Percentiles rank a stretch among this genome's conserved stretches.
Conservation (phyloP, 2,797 vertebrate genomes). For the Malurus splendens region DNA sequence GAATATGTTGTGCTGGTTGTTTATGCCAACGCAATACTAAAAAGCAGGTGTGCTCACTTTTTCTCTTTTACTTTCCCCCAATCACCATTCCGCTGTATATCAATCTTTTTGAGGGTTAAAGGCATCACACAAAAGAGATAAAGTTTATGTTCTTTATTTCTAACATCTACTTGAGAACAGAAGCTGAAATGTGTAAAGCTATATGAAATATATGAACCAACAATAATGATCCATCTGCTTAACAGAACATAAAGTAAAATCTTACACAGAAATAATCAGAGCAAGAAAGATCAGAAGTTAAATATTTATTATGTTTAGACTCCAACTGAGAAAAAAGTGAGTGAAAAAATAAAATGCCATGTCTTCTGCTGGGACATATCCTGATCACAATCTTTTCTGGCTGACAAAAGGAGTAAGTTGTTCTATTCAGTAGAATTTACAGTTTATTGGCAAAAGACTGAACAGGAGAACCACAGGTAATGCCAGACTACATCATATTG, state of each 20-base stretch:
- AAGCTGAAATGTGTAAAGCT: background rate
- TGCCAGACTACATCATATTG: background rate
- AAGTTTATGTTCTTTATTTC: background rate
- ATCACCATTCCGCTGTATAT: background rate
- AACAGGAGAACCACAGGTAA: background rate
- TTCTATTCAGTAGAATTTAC: background rate
- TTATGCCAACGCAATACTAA: background rate
- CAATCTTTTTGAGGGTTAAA: background rate
- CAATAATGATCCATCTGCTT: background rate
- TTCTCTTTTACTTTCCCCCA: background rate
- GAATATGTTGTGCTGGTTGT: background rate
- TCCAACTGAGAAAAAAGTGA: background rate
- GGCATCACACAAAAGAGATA: background rate
- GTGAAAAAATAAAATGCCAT: background rate
- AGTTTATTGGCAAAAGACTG: background rate
- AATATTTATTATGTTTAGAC: constrained; percentile 19
- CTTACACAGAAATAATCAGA: constrained; percentile 12
- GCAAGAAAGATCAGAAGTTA: constrained; percentile 22
- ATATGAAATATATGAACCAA: background rate
- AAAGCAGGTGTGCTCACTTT: background rate
- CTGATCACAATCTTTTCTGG: background rate
- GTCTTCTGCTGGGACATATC: background rate
- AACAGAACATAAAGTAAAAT: constrained; percentile 3
- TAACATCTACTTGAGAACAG: background rate
- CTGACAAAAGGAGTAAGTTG: background rate